phyloP scores from a whole-genome alignment of 2,888 invertebrate genomes.

The Phlogophora meticulosa region DNA sequence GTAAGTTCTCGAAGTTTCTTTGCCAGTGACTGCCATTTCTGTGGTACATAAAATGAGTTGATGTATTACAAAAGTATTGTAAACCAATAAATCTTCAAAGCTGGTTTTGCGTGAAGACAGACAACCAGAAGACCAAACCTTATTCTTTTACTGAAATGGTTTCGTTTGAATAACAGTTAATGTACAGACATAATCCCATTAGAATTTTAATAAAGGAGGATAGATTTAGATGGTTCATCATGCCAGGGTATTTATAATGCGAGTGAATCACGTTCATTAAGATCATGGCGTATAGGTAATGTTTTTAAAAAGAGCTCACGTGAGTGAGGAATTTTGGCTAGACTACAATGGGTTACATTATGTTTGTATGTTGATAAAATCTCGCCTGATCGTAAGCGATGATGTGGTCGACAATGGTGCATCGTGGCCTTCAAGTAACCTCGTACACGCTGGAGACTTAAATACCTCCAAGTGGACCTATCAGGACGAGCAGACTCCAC shows the following conservation, averaged over 20 bases:
- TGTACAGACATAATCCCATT: constrained; percentile 17
- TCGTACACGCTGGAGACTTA: too few relatives aligned
- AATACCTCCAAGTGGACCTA: too few relatives aligned
- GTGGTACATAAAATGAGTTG: background rate
- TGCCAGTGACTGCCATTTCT: background rate
- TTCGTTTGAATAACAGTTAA: background rate
- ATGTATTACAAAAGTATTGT: too few relatives aligned
- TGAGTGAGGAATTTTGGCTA: constrained; percentile 27
- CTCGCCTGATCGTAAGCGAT: background rate
- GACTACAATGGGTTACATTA: background rate
- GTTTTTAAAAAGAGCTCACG: constrained; percentile 29
- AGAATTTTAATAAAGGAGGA: constrained; percentile 7
- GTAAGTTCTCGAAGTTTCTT: background rate
- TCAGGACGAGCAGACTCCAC: too few relatives aligned
- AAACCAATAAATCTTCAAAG: background rate
- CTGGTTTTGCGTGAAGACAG: background rate
- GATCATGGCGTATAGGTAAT: constrained; percentile 35
- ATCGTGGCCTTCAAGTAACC: too few relatives aligned
- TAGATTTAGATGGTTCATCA: constrained; percentile 68
- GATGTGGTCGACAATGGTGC: too few relatives aligned
- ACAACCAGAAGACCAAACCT: background rate
- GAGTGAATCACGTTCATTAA: constrained; percentile 67
- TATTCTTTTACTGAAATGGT: background rate
- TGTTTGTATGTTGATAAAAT: background rate
- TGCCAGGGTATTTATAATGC: constrained; percentile 65